Percentiles rank a stretch among this genome's conserved stretches.
Evolutionary conservation across 1,140 invertebrate species (phyloP).

Genomic region (Prorops nasuta): DNA sequence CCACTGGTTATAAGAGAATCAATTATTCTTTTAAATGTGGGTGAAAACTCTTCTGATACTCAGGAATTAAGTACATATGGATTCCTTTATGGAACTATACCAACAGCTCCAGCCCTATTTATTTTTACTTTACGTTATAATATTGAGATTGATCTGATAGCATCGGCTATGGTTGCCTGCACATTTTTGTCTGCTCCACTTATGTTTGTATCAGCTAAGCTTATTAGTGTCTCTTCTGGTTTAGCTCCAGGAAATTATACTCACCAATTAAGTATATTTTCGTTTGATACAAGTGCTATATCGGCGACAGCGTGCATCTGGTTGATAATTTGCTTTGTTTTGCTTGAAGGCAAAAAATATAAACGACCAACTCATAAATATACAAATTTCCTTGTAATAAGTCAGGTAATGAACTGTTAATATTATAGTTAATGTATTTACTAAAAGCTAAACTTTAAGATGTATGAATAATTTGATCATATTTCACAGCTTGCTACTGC

Average conservation of each 20-base stretch:
- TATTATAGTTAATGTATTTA: background rate
- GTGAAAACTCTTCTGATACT: conserved; percentile 69
- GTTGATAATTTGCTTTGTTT: conserved; percentile 75
- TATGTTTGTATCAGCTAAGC: conserved; percentile 93
- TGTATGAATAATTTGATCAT: conserved; percentile 14
- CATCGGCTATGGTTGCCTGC: conserved; percentile 88
- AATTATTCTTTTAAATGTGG: conserved; percentile 72
- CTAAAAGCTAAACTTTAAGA: background rate
- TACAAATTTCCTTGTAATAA: conserved; percentile 73
- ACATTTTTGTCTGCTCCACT: conserved; percentile 91
- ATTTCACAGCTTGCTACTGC: conserved; percentile 32
- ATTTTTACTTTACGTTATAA: conserved; percentile 89
- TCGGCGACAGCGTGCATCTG: conserved; percentile 74
- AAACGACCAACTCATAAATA: conserved; percentile 79
- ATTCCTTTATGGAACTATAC: conserved; percentile 95
- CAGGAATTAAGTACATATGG: conserved; percentile 85
- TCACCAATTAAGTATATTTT: conserved; percentile 73
- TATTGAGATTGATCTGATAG: conserved; percentile 84
- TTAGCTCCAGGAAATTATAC: conserved; percentile 69
- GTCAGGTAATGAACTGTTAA: conserved; percentile 64
- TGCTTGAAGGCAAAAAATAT: conserved; percentile 67
- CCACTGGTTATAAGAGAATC: conserved; percentile 86
- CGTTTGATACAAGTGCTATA: conserved; percentile 79
- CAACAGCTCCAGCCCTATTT: conserved; percentile 91
- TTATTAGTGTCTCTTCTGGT: conserved; percentile 71